A percentile compares a stretch with the other conserved stretches of the same genome.
These are phyloP conservation scores for Ichneumoninae sp. DNA, from an alignment of 2,888 invertebrate genomes.

Conservation along the genomic window DNA sequence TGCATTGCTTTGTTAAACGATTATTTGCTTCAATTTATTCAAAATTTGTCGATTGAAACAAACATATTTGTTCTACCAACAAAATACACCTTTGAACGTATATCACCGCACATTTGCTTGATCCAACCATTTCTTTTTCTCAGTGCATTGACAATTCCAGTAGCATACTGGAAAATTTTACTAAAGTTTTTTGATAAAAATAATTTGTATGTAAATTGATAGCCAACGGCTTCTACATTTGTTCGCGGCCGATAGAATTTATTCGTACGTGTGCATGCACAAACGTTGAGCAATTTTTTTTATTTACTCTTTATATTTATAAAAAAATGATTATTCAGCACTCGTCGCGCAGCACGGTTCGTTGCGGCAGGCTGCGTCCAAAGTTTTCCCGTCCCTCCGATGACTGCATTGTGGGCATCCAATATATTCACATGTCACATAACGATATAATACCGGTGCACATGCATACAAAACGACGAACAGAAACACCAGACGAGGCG, in stretches of 20 bases:
- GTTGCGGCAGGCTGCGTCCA: neutral
- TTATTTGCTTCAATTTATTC: no score
- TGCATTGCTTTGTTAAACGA: no score
- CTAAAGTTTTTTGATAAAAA: no score
- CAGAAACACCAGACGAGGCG: slow-evolving; percentile 6
- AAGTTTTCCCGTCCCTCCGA: slow-evolving; percentile 17
- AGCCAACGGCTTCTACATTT: neutral
- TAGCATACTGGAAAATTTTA: no score
- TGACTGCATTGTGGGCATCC: slow-evolving; percentile 8
- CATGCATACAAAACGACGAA: slow-evolving; percentile 9
- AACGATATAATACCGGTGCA: slow-evolving; percentile 5
- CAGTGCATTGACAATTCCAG: no score
- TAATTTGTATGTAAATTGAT: no score
- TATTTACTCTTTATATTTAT: neutral
- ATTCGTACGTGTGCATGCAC: neutral
- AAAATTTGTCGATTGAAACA: no score
- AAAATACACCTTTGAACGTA: no score
- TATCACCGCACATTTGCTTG: no score
- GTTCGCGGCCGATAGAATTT: neutral
- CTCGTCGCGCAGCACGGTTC: neutral
- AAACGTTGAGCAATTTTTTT: neutral
- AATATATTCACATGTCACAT: neutral
- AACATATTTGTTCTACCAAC: no score
- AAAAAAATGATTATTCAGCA: neutral
- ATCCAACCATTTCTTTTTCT: no score